Evolutionary conservation across 2,888 invertebrate species (phyloP).

Genomic region (Acanthosepion pharaonis): DNA sequence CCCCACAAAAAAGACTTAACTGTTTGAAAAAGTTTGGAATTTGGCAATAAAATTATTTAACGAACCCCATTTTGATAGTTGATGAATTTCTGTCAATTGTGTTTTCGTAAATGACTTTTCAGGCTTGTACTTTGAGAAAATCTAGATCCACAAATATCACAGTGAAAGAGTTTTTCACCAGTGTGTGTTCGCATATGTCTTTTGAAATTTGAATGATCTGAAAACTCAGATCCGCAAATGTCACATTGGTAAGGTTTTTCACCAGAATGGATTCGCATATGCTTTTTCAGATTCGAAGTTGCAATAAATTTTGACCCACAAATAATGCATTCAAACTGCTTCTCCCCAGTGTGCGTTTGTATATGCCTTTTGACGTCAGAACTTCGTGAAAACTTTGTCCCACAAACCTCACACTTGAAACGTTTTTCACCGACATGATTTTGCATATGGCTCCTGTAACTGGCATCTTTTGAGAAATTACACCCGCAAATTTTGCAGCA

Average conservation of each 20-base stretch:
- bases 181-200: neutral
- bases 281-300: constrained; percentile 34
- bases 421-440: neutral
- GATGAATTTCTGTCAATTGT: too few species aligned
- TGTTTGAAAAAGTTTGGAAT: too few species aligned
- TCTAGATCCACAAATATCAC: neutral
- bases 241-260: constrained; percentile 45
- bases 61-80: too few species aligned
- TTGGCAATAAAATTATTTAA: too few species aligned
- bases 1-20: too few species aligned
- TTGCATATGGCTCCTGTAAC: neutral
- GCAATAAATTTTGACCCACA: constrained; percentile 45
- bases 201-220: neutral
- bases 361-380: constrained; percentile 46
- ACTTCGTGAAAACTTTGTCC: neutral
- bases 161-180: neutral
- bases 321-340: constrained; percentile 41
- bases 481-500: constrained; percentile 41
- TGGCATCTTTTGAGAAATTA: neutral
- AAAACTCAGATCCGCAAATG: neutral
- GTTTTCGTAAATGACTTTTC: neutral
- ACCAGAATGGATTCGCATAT: constrained; percentile 46
- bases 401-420: constrained; percentile 46
- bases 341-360: constrained; percentile 38
- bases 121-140: neutral